Evolutionary conservation across 64 coral and sea anemone genomes (phyloP), one percentile per base, ranked within the genome.

Genomic region (Pachyseris speciosa): DNA sequence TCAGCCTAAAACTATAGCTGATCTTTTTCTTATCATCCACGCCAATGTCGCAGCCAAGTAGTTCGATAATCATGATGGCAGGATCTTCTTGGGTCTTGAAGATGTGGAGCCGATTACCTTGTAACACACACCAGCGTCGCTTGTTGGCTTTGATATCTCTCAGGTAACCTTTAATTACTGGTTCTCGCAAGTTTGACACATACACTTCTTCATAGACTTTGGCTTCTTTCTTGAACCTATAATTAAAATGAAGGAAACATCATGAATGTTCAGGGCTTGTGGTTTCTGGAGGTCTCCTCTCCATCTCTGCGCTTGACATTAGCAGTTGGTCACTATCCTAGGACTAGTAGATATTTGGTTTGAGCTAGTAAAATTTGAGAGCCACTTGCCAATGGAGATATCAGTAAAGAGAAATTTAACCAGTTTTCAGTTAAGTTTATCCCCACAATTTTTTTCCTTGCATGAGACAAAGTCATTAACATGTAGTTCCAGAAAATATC

Each of bases 1-100:
- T 76, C 57, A 93, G 53, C 40, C 90, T 72, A 75, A 96, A 96
- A n/a, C 87, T 86, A 38, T 96, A 89, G 75, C 94, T 96, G 25
- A 96, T 93, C 76, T 96, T 96, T 58, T 96, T 96, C 85, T 96
- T 96, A 30, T 96, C 94, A 64, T 96, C 94, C 24, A 96, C 90
- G 29, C 89, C 95, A 37, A 98, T 98, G 10, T 98, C 63, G 63
- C 95, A 98, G 11, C 94, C 81, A 26, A 92, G 91, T 6, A 98
- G 86, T 25, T 94, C 70, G 0, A 98, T 45, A 37, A 98, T 98
- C 71, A 94, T 92, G 9, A 94, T 94, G 0, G 95, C 92, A 32
- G 91, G 91, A 27, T 98, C 95, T 32, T 98, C 95, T 73, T 83
- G 72, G 19, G 61, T 90, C 27, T 98, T 98, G 67, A 98, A 98